A percentile compares a stretch with the other conserved stretches of the same genome.
These are phyloP conservation scores for Brachionus plicatilis DNA, from an alignment of 1,140 invertebrate genomes.

Conservation along the genomic window DNA sequence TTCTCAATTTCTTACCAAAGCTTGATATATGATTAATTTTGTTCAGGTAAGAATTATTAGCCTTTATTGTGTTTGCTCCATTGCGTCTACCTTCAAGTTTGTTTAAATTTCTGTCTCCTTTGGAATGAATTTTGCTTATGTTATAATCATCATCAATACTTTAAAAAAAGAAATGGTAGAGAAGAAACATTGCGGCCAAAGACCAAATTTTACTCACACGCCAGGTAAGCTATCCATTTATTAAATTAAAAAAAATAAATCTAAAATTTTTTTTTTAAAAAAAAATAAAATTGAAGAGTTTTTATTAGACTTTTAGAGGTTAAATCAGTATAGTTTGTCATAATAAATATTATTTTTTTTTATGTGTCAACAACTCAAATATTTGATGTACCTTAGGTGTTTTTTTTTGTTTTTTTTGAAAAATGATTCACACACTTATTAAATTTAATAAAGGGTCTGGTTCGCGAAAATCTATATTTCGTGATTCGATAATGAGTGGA, in stretches of 20 bases:
- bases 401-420: not conserved
- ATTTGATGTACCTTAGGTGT: not conserved
- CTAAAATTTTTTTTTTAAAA: not conserved
- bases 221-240: slow-evolving; percentile 32
- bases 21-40: slow-evolving; percentile 8
- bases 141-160: slow-evolving; percentile 28
- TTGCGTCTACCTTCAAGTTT: not conserved
- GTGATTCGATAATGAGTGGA: not conserved
- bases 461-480: not conserved
- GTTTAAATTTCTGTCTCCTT: not conserved
- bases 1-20: not conserved
- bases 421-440: not conserved
- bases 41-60: not conserved
- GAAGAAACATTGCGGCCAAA: not conserved
- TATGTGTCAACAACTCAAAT: not conserved
- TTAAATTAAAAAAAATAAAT: not conserved
- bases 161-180: not conserved
- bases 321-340: too few relatives aligned
- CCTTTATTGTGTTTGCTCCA: not conserved
- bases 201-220: not conserved
- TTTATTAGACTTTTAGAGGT: not conserved
- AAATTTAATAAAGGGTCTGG: not conserved
- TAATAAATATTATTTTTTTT: not conserved
- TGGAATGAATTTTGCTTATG: not conserved
- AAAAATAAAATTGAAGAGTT: not conserved